phyloP scores from a whole-genome alignment of 2,888 invertebrate species.

The Tanytarsus gracilentus region DNA sequence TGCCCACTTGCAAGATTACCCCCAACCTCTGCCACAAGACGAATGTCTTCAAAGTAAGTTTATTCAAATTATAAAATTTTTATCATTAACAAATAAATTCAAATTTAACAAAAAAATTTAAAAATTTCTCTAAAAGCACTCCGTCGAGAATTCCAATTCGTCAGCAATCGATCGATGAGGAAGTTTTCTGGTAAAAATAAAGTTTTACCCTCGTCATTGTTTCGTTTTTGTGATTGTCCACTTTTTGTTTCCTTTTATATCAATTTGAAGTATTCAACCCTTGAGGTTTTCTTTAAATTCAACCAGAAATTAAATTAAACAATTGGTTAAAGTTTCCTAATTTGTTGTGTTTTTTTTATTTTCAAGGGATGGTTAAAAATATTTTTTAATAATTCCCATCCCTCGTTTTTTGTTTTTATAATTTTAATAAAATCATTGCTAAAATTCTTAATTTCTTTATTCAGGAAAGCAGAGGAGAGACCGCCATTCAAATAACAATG shows the following conservation, averaged over 20 bases:
- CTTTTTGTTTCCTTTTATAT: constrained; percentile 2
- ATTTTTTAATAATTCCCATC: not conserved
- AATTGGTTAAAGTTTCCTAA: not conserved
- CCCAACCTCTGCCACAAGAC: not conserved
- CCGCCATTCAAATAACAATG: constrained; percentile 18
- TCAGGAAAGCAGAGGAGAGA: constrained; percentile 12
- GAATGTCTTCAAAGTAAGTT: constrained; percentile 18
- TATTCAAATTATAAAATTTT: not conserved
- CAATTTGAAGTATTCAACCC: not conserved
- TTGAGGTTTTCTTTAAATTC: no score
- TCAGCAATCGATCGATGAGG: constrained; percentile 18
- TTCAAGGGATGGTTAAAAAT: not conserved
- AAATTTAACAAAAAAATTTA: not conserved
- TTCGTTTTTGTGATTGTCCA: not conserved
- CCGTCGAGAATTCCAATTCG: constrained; percentile 24
- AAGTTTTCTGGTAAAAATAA: not conserved
- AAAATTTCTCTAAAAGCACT: constrained; percentile 1
- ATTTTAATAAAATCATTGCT: not conserved
- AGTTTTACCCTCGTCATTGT: not conserved
- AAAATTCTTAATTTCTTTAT: not conserved
- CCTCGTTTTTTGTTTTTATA: not conserved
- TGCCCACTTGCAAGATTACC: not conserved
- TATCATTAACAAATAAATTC: not conserved
- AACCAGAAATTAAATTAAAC: no score
- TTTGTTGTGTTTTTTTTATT: not conserved